Evolutionary conservation across 37 sponge, comb jelly and placozoan genomes (phyloP), one percentile per base, ranked within the genome.

Genomic region (Oopsacas minuta): DNA sequence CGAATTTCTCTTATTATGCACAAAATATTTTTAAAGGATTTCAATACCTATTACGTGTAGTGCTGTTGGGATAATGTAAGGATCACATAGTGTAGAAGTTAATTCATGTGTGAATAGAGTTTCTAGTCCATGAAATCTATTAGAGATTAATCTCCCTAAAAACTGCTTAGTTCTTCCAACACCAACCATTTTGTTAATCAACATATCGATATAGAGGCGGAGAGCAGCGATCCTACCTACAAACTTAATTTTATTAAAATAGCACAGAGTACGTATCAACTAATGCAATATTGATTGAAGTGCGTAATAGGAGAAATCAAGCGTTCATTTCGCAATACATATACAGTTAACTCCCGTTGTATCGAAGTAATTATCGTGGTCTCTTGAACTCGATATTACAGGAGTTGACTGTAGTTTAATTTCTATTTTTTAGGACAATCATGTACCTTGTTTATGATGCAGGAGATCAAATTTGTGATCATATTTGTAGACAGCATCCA

Each of bases 381-480:
- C n/a, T n/a, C n/a, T n/a, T n/a, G n/a, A n/a, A n/a, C n/a, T n/a
- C n/a, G n/a, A n/a, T n/a, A n/a, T n/a, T n/a, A n/a, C n/a, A n/a
- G n/a, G n/a, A n/a, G n/a, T n/a, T n/a, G n/a, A n/a, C n/a, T n/a
- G n/a, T n/a, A n/a, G n/a, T n/a, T n/a, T n/a, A n/a, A n/a, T n/a
- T n/a, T n/a, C n/a, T n/a, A n/a, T n/a, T n/a, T n/a, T n/a, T n/a
- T n/a, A n/a, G n/a, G n/a, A n/a, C n/a, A n/a, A n/a, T n/a, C n/a
- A n/a, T n/a, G n/a, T 85, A 93, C 93, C 93, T 93, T 87, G 39
- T 81, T 83, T 81, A 39, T 83, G 84, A 28, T 86, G 83, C 8
- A 94, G 39, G 22, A 92, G 86, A 35, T 94, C 95, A 88, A 94
- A 94, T 86, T 92, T 94, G 90, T 94, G 95, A 83, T 94, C 95